Evolutionary conservation across 2,797 vertebrate species (phyloP), one percentile per base, ranked within the genome.

Genomic region (Lateolabrax maculatus): DNA sequence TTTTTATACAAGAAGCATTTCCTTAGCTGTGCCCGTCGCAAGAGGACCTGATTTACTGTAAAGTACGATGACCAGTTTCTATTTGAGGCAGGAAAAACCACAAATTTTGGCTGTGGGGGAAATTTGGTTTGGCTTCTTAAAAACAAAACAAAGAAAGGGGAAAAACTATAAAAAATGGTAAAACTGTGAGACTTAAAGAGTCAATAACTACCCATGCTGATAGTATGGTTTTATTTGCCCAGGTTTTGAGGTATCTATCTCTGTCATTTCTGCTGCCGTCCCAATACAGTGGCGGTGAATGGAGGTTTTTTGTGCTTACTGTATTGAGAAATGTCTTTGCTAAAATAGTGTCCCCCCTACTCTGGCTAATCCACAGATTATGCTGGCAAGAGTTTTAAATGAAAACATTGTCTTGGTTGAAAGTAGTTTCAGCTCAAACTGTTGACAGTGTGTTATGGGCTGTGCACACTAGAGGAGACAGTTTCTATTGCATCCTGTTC

Each of bases 401-500:
- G 58, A 43, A 43, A 72, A 43, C 34, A 23, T 11, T 43, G 70
- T 63, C 58, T 31, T 62, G 57, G 2, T 41, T 58, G 29, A 71
- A 34, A 58, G 31, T 58, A 27, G 36, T 58, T 61, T n/a, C 18
- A 71, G 43, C 52, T 51, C n/a, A 48, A 71, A 60, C n/a, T n/a
- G 27, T 62, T 39, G 34, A 29, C 49, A 13, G 57, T 52, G 46
- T 36, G 25, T 25, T 63, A 41, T 46, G 41, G 53, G 46, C 41
- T 21, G 34, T 58, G 0, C 13, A 16, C 46, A 18, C 37, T 10
- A 31, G 36, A 72, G 19, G 46, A 41, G 13, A 69, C 21, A n/a
- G n/a, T n/a, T n/a, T n/a, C n/a, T n/a, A n/a, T n/a, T n/a, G n/a
- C n/a, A n/a, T n/a, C n/a, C n/a, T n/a, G n/a, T n/a, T n/a, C n/a